Evolutionary conservation across 2,797 vertebrate genomes (phyloP).

Genomic region (Manis javanica): DNA sequence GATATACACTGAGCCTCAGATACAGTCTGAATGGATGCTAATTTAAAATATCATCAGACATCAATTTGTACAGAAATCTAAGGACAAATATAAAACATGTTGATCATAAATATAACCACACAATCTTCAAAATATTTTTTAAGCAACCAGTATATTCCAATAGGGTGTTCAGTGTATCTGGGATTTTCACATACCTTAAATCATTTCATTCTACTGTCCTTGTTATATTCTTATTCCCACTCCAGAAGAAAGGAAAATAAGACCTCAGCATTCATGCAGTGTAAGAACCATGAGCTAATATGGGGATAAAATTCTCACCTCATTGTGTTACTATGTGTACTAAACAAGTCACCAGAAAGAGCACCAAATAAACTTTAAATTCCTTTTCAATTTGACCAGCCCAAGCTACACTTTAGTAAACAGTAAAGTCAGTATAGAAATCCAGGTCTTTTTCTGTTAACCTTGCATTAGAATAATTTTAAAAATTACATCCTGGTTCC

Average conservation of each 20-base stretch:
- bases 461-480: not conserved
- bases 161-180: not conserved
- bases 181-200: not conserved
- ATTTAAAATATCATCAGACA: slow-evolving; percentile 2
- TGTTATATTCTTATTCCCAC: not conserved
- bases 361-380: not conserved
- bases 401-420: not conserved
- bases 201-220: not conserved
- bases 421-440: not conserved
- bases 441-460: slow-evolving; percentile 15
- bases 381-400: not conserved
- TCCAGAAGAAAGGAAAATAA: not conserved
- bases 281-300: not conserved
- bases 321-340: not conserved
- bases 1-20: not conserved
- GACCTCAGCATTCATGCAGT: not conserved
- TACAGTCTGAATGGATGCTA: not conserved
- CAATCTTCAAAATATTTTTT: not conserved
- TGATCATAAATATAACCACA: not conserved
- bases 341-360: not conserved
- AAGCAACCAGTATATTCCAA: not conserved
- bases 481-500: not conserved
- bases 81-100: not conserved
- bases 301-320: not conserved
- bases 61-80: not conserved